Evolutionary conservation across 2,888 invertebrate genomes (phyloP).

Genomic region (Spisula subtruncata): DNA sequence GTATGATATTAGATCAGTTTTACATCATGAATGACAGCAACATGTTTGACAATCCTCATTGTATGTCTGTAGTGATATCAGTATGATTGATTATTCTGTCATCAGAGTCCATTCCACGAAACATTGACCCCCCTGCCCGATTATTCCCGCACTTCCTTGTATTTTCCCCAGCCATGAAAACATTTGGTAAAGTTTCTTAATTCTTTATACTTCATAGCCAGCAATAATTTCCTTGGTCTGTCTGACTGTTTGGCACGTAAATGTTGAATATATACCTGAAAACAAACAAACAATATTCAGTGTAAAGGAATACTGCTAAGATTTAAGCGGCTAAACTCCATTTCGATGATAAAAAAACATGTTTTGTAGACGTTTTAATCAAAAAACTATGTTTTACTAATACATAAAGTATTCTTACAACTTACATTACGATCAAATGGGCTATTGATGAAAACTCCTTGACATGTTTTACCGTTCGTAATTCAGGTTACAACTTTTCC

Average conservation of each 20-base stretch:
- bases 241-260: conserved; percentile 98
- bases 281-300: background rate
- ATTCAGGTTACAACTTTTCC: too few species aligned
- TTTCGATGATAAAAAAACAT: too few species aligned
- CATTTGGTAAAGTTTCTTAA: conserved; percentile 98
- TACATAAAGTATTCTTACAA: too few species aligned
- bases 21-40: background rate
- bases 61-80: background rate
- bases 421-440: too few species aligned
- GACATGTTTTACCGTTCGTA: too few species aligned
- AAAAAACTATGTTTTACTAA: too few species aligned
- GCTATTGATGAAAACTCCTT: too few species aligned
- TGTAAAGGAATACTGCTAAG: background rate
- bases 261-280: conserved; percentile 98
- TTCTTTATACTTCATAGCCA: conserved; percentile 98
- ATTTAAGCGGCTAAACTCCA: too few species aligned
- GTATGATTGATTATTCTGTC: background rate
- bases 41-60: background rate
- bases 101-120: background rate
- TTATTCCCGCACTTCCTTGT: conserved; percentile 78
- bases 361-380: too few species aligned
- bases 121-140: background rate
- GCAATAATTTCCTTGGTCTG: conserved; percentile 95
- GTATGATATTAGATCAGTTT: background rate
- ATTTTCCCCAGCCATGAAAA: conserved; percentile 98